These are phyloP conservation scores for Torymus aiolomorphi DNA, from an alignment of 2,888 invertebrate species.

Conservation along the genomic window DNA sequence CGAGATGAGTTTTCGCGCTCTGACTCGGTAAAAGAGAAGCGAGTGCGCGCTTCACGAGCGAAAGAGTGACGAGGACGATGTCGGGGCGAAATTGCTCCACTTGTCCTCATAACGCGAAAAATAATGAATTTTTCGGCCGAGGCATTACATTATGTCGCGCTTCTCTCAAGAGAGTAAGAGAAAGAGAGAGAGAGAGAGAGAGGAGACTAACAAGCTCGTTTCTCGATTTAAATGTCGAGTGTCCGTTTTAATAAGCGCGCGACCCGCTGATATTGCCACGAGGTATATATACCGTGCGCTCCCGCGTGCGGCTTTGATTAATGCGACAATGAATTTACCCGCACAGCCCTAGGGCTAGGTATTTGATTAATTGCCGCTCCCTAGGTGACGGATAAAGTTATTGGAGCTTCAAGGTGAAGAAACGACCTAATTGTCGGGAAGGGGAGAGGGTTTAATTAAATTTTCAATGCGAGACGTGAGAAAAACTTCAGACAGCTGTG, in stretches of 20 bases:
- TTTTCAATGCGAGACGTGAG: conserved; percentile 15
- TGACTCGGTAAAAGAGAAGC: background rate
- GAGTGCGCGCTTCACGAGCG: background rate
- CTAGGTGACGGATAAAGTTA: conserved; percentile 37
- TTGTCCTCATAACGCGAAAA: conserved; percentile 8
- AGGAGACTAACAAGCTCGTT: background rate
- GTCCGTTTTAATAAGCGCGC: conserved; percentile 35
- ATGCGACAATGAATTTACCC: conserved; percentile 43
- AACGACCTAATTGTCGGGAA: conserved; percentile 43
- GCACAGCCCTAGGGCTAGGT: background rate
- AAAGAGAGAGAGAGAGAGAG: background rate
- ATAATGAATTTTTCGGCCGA: conserved; percentile 17
- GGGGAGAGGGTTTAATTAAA: conserved; percentile 35
- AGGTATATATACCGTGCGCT: background rate
- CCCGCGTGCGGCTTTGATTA: conserved; percentile 35
- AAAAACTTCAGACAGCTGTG: background rate
- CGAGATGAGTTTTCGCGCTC: conserved; percentile 39
- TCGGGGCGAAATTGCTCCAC: conserved; percentile 33
- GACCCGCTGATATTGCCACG: background rate
- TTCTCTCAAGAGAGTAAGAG: background rate
- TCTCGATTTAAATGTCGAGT: conserved; percentile 3
- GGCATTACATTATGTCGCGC: background rate
- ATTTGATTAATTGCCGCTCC: conserved; percentile 44
- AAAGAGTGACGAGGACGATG: conserved; percentile 3
- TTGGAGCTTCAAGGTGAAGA: conserved; percentile 23